phyloP scores from a whole-genome alignment of 2,888 invertebrate species.

The Aproaerema taeniolella region DNA sequence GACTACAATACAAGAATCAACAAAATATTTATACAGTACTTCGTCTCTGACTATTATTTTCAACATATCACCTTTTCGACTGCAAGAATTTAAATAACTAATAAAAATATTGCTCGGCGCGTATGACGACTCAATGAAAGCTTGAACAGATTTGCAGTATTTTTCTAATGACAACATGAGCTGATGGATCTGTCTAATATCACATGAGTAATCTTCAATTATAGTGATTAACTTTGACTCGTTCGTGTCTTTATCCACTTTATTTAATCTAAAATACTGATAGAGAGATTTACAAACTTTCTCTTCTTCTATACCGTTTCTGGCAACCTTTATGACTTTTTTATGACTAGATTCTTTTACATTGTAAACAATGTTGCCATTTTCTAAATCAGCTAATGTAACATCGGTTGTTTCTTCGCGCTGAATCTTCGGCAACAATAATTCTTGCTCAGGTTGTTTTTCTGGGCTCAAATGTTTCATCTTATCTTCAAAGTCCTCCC shows the following conservation, averaged over 20 bases:
- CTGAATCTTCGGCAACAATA: conserved; percentile 26
- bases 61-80: conserved; percentile 40
- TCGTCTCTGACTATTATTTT: conserved; percentile 55
- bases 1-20: conserved; percentile 76
- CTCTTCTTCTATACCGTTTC: conserved; percentile 44
- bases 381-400: conserved; percentile 36
- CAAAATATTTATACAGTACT: conserved; percentile 67
- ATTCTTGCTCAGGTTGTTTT: conserved; percentile 31
- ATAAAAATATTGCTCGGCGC: conserved; percentile 63
- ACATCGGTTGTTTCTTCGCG: no score
- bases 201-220: conserved; percentile 61
- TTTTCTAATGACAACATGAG: conserved; percentile 58
- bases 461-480: conserved; percentile 60
- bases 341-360: conserved; percentile 70
- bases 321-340: conserved; percentile 54
- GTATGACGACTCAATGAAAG: conserved; percentile 55
- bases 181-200: conserved; percentile 61
- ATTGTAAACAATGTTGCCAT: conserved; percentile 55
- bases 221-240: conserved; percentile 60
- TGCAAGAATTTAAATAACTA: conserved; percentile 48
- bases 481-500: conserved; percentile 71
- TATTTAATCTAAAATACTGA: conserved; percentile 64
- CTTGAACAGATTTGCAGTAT: conserved; percentile 59
- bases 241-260: conserved; percentile 57
- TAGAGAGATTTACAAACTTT: conserved; percentile 57